Evolutionary conservation across 2,797 vertebrate genomes (phyloP).

Genomic region (Lagorchestes hirsutus): DNA sequence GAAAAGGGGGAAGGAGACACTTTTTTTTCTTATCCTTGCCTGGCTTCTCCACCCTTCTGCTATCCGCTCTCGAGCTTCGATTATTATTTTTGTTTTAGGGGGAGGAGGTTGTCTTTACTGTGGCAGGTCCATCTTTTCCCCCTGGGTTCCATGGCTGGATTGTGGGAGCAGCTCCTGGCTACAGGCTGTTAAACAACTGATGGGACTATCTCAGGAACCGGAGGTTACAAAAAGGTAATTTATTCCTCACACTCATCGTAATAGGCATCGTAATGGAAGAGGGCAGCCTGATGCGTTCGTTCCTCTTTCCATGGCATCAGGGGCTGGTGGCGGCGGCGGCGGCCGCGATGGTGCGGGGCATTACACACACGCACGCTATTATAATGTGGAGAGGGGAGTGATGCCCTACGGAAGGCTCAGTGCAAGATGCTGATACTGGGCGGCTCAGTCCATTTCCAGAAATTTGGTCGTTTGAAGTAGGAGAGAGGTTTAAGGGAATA

Average conservation of each 20-base stretch:
- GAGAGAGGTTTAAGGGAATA: not conserved
- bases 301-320: not conserved
- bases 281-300: constrained; percentile 9
- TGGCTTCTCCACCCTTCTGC: constrained; percentile 69
- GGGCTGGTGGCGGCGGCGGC: constrained; percentile 11
- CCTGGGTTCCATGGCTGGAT: constrained; percentile 81
- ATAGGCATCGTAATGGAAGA: constrained; percentile 44
- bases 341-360: constrained; percentile 62
- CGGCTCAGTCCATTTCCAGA: constrained; percentile 49
- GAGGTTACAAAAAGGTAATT: constrained; percentile 77
- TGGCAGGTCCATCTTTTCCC: constrained; percentile 31
- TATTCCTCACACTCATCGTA: constrained; percentile 52
- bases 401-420: constrained; percentile 60
- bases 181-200: constrained; percentile 85
- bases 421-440: constrained; percentile 41
- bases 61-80: constrained; percentile 26
- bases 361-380: constrained; percentile 47
- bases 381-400: constrained; percentile 62
- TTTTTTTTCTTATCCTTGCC: constrained; percentile 63
- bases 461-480: constrained; percentile 27
- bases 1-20: constrained; percentile 58
- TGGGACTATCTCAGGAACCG: constrained; percentile 76
- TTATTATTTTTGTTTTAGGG: constrained; percentile 9
- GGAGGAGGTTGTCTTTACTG: constrained; percentile 37
- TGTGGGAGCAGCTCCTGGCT: constrained; percentile 79